Evolutionary conservation across 2,888 invertebrate species (phyloP).

Genomic region (Netelia virgata): DNA sequence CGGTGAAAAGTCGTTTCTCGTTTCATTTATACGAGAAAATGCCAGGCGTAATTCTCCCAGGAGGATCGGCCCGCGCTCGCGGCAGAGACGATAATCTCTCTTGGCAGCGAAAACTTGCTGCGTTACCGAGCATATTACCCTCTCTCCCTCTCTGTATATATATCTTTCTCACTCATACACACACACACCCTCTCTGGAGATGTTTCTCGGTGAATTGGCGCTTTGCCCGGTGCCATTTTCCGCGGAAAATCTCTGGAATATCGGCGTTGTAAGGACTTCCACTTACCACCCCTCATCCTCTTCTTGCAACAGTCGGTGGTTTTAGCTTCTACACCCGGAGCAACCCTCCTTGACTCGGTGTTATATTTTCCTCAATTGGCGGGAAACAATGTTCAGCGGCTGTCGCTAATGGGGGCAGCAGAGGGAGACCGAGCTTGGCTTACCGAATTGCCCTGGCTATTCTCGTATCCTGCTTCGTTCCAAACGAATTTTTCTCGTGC

Average conservation of each 20-base stretch:
- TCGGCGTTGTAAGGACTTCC: background rate
- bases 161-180: too few species aligned
- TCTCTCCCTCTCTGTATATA: too few species aligned
- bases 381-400: conserved; percentile 62
- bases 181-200: background rate
- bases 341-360: conserved; percentile 32
- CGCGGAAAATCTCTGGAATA: background rate
- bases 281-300: background rate
- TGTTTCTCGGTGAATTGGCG: background rate
- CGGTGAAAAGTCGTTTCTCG: background rate
- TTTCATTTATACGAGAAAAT: background rate
- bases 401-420: conserved; percentile 66
- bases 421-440: conserved; percentile 26
- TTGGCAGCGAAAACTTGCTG: background rate
- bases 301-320: background rate
- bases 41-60: background rate
- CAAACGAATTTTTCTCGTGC: too few species aligned
- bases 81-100: background rate
- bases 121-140: conserved; percentile 1
- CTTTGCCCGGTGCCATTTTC: background rate
- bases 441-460: too few species aligned
- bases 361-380: conserved; percentile 66
- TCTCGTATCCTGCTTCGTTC: too few species aligned
- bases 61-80: background rate
- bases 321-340: conserved; percentile 2